Conservation (phyloP, 2,113 vertebrate genomes). For the Echinops telfairi region DNA sequence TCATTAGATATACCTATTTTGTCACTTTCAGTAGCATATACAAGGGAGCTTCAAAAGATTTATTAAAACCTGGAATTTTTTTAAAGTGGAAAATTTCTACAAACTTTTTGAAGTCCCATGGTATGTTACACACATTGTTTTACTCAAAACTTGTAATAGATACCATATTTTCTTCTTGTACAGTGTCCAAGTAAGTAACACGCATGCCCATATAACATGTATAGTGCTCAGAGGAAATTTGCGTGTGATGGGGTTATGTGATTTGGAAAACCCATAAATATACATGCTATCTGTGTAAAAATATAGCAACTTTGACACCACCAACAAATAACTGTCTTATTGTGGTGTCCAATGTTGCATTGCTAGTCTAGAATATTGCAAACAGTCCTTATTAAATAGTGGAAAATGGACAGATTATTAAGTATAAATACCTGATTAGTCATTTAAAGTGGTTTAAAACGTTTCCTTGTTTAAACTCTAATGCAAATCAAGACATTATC, state of each 20-base stretch:
- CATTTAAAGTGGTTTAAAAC: not conserved
- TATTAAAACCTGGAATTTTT: too few relatives aligned
- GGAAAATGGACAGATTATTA: not conserved
- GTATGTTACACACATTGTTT: not conserved
- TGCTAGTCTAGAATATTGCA: conserved; percentile 61
- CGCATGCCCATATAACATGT: too few relatives aligned
- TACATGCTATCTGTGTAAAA: too few relatives aligned
- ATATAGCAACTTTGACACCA: not conserved
- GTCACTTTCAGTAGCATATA: not conserved
- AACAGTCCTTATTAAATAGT: not conserved
- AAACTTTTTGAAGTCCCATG: too few relatives aligned
- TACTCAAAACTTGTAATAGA: not conserved
- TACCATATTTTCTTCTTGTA: not conserved
- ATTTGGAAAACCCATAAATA: too few relatives aligned
- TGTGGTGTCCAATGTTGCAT: conserved; percentile 45
- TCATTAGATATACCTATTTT: not conserved
- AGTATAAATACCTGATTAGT: not conserved
- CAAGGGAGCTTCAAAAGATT: too few relatives aligned
- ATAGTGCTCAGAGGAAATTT: too few relatives aligned
- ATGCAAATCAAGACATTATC: not conserved
- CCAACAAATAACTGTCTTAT: not conserved
- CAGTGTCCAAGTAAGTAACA: not conserved
- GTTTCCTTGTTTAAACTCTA: not conserved
- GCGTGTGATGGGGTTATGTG: too few relatives aligned
- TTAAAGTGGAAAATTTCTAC: too few relatives aligned